Base-by-base conservation (phyloP, 2,797 vertebrate genomes). In the Smutsia temminckii region DNA sequence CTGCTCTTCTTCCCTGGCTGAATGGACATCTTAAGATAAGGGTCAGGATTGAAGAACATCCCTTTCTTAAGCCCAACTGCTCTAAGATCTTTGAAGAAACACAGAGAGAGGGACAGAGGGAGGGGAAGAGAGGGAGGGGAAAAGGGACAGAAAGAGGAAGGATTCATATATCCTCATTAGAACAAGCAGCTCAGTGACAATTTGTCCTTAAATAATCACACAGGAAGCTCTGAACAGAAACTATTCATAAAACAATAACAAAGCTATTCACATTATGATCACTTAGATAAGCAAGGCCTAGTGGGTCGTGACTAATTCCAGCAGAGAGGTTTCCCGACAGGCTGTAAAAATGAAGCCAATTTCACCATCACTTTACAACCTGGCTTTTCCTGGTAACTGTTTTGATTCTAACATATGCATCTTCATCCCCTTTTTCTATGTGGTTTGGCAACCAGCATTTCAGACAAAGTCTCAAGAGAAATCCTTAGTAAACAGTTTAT, bases 31-130 rank as follows among this genome's bases (percentile, higher is more conserved):
- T 99, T 99, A 86, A 99, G 98, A 96, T 99, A 99, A 23, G 99
- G 99, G 98, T 99, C 99, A n/a, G 99, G 99, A 95, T 99, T 99
- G 98, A 99, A 99, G 98, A 99, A 99, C 99, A 99, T 99, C 77
- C 99, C 99, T 98, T 99, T 99, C 98, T 99, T 99, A 97, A 99
- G 98, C 40, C 99, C 99, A 71, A 99, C 98, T 83, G 99, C 99
- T 84, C 99, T 99, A 85, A 99, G 98, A 97, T 99, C 99, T 99
- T 97, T 9, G 97, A 96, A 97, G 91, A 79, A 96, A 80, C 94
- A 92, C 61, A 89, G 71, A 92, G 79, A 93, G 40, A 86, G 92
- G 49, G 29, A 94, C 37, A 10, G 5, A 8, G 21, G 25, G 37
- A n/a, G 23, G 10, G 25, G 29, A 17, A 27, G 46, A 42, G 32